Base-by-base conservation (phyloP, 1,140 invertebrate species). In the Protaetia brevitarsis region DNA sequence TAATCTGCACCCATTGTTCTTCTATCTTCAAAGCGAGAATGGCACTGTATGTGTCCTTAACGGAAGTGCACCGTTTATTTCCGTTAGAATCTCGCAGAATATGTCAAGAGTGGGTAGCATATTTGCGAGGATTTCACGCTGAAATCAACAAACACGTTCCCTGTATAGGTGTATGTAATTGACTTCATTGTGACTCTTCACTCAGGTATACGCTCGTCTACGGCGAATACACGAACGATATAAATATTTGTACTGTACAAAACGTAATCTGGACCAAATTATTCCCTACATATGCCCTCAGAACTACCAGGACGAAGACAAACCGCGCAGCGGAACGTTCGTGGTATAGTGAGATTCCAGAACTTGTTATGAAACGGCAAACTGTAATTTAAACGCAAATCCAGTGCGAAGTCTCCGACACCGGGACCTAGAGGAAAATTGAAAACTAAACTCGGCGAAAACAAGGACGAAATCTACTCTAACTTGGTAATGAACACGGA, bases 341-440 rank as follows among this genome's bases (percentile, higher is more conserved):
- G 34, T 10, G n/a, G n/a, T n/a, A n/a, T n/a, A 37, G 34, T 37
- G 5, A 16, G 16, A 37, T 37, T 37, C 34, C 34, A 13, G 34
- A 37, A 37, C 34, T 37, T 37, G 34, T 37, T 37, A 37, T 37
- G 34, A 37, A 37, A 37, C 34, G 34, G 16, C 34, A 37, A 37
- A 37, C 34, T 37, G 34, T 37, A 37, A 37, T 37, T 37, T 37
- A 37, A 37, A 37, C 34, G 34, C 34, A 37, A 37, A 37, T 37
- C 34, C 10, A 37, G 34, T 10, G 16, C 34, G 5, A 3, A 37
- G 34, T 37, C 5, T 11, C 16, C 34, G 34, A 37, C 5, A 16
- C 34, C 10, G 34, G 34, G 34, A 3, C 34, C 34, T 37, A 37
- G 34, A 37, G 34, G 34, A 37, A 37, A 37, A 37, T 37, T 37